These are phyloP conservation scores for Otolemur crassicaudatus DNA, from an alignment of 2,797 vertebrate species.

Conservation along the genomic window DNA sequence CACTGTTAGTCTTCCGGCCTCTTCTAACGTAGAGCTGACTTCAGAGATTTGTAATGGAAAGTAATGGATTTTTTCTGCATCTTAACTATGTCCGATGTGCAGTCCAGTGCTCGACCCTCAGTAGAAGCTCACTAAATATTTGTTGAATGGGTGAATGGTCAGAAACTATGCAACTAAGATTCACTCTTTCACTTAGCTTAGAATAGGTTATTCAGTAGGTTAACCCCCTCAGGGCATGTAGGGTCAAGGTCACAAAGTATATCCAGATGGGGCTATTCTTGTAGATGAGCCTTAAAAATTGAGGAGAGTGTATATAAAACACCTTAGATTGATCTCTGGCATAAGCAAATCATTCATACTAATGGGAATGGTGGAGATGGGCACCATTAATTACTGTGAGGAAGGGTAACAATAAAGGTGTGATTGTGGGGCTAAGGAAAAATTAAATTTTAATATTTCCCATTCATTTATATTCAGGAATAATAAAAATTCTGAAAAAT, in stretches of 20 bases:
- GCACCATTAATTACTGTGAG: background rate
- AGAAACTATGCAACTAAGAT: background rate
- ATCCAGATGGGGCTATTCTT: background rate
- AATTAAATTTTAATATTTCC: constrained; percentile 32
- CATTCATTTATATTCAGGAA: background rate
- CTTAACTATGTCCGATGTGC: background rate
- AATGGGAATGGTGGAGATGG: too few species aligned
- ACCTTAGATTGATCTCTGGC: background rate
- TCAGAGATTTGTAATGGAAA: background rate
- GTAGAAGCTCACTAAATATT: background rate
- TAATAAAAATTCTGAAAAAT: background rate
- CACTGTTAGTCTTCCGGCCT: background rate
- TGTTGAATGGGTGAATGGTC: background rate
- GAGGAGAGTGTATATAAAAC: background rate
- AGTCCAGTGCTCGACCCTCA: background rate
- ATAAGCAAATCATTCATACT: background rate
- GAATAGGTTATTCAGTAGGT: background rate
- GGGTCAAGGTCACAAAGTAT: background rate
- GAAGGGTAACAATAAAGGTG: constrained; percentile 11
- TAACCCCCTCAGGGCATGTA: background rate
- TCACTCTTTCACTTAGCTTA: background rate
- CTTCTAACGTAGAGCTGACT: background rate
- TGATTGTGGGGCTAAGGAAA: background rate
- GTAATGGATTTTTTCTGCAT: background rate
- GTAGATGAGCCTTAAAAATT: background rate